A percentile compares a stretch with the other conserved stretches of the same genome.
Conservation (phyloP, 2,888 invertebrate species). For the Nematopogon swammerdamellus region DNA sequence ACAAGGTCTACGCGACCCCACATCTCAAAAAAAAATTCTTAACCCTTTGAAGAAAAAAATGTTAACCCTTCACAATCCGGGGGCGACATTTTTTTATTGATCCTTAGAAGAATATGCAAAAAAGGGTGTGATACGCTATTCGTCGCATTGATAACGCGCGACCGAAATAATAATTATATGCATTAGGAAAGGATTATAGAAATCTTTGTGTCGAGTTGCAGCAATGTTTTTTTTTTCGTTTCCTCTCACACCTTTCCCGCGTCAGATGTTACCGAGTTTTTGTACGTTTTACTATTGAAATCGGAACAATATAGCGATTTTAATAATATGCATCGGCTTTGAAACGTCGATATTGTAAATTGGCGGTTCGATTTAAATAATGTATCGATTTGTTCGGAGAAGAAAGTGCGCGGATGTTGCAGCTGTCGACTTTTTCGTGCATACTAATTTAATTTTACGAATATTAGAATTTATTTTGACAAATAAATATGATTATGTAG, state of each 20-base stretch:
- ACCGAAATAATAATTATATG: slow-evolving; percentile 58
- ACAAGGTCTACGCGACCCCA: no score
- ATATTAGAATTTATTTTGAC: no score
- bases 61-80: slow-evolving; percentile 43
- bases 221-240: slow-evolving; percentile 31
- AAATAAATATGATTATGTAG: no score
- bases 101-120: slow-evolving; percentile 52
- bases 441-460: no score
- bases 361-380: not conserved
- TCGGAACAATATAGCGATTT: slow-evolving; percentile 14
- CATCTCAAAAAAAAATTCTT: slow-evolving; percentile 10
- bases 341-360: not conserved
- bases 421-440: not conserved
- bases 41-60: slow-evolving; percentile 35
- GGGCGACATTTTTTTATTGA: slow-evolving; percentile 53
- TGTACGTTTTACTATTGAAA: slow-evolving; percentile 25
- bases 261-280: slow-evolving; percentile 35
- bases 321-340: slow-evolving; percentile 40
- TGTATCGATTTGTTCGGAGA: not conserved
- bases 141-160: slow-evolving; percentile 45
- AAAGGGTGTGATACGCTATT: slow-evolving; percentile 38
- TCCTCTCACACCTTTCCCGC: slow-evolving; percentile 42
- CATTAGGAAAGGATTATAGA: slow-evolving; percentile 53
- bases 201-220: slow-evolving; percentile 28
- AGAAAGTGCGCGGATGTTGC: not conserved